Evolutionary conservation across 2,113 vertebrate species (phyloP), one percentile per base, ranked within the genome.

Genomic region (Conger conger): DNA sequence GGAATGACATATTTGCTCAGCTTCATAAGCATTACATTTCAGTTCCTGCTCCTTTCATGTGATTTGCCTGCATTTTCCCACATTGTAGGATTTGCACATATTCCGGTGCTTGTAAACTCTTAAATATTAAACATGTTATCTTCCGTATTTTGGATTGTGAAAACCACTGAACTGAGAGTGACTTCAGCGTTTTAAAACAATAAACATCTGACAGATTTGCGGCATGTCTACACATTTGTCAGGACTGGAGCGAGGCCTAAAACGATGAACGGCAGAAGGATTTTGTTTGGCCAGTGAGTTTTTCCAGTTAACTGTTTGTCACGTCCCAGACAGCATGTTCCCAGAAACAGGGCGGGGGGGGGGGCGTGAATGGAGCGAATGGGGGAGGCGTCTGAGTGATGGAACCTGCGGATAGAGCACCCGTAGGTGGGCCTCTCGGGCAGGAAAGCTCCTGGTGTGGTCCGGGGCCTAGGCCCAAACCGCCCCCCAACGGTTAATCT

Each of bases 191-290:
- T 30, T n/a, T 33, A 73, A 8, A 73, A 73, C 30, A 73, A 73
- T 11, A 73, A 33, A 73, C 68, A 93, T 92, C 90, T 94, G 93
- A 94, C 92, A 93, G 92, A 93, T 92, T 92, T 91, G 92, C 93
- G 93, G 89, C 87, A 90, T 84, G 88, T 93, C 91, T 93, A 91
- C 92, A 93, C 91, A 93, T 95, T 94, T 93, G 91, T 95, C 92
- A 91, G 91, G 93, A 93, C 89, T 90, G 89, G 89, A 92, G 90
- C 91, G 86, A 93, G 93, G 92, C 91, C 82, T 91, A 93, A 92
- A 90, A 91, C 92, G 90, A 81, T 85, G 90, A 93, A 76, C 93
- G 89, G 94, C 88, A 42, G 94, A 63, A 92, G 89, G 93, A 90
- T 89, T 73, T 93, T 91, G 91, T 92, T 92, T 89, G 88, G 90